phyloP scores from a whole-genome alignment of 2,113 vertebrate genomes.

The Callaeas wilsoni region DNA sequence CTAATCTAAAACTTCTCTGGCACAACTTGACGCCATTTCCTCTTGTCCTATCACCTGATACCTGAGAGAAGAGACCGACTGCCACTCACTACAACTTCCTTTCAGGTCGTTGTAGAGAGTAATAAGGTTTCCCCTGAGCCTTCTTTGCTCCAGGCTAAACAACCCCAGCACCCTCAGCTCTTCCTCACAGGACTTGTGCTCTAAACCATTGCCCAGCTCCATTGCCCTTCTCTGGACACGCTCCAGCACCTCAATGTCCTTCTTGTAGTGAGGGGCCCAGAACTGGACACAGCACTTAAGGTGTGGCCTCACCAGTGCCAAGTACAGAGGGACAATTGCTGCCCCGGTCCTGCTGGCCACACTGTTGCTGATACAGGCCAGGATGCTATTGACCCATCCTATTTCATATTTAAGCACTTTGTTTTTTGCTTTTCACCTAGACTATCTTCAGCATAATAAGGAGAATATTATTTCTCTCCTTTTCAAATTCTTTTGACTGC shows the following conservation, averaged over 20 bases:
- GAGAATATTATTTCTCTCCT: neutral
- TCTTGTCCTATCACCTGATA: neutral
- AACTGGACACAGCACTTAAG: neutral
- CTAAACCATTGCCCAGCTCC: neutral
- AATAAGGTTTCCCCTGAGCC: neutral
- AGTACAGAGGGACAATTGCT: neutral
- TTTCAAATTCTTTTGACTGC: neutral
- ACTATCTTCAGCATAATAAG: neutral
- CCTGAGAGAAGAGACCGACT: neutral
- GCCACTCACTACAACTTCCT: neutral
- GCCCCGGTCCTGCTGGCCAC: neutral
- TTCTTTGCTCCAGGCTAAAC: neutral
- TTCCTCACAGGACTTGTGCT: neutral
- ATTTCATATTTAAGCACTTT: neutral
- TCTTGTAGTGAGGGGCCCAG: neutral
- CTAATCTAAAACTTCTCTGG: neutral
- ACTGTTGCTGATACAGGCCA: neutral
- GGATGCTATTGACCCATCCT: neutral
- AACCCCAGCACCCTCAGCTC: neutral
- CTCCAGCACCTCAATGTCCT: neutral
- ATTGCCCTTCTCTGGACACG: neutral
- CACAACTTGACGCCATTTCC: neutral
- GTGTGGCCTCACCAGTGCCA: rapidly evolving
- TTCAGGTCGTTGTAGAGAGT: neutral
- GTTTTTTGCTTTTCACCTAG: neutral